Percentiles rank a stretch among this genome's conserved stretches.
Evolutionary conservation across 2,113 vertebrate genomes (phyloP).

Genomic region (Psilopsiagon aurifrons): DNA sequence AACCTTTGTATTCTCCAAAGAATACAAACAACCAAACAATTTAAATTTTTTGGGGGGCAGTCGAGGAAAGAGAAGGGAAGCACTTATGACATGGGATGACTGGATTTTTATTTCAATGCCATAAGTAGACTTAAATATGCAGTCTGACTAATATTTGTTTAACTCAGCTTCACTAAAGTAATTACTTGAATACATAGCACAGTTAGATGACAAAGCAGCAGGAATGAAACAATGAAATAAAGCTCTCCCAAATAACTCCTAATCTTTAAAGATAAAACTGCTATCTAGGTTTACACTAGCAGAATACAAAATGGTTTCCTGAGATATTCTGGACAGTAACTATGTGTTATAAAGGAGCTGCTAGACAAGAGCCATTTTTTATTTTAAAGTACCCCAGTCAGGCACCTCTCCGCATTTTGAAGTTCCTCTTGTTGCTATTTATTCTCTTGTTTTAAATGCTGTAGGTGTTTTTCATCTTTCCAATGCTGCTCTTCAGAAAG

Average conservation of each 20-base stretch:
- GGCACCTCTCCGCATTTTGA: conserved; percentile 38
- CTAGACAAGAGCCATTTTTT: conserved; percentile 65
- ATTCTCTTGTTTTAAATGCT: background rate
- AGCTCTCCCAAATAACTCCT: conserved; percentile 62
- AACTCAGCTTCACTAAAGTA: conserved; percentile 24
- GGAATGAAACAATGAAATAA: conserved; percentile 60
- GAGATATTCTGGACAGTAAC: conserved; percentile 58
- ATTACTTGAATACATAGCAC: conserved; percentile 56
- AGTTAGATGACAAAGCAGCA: conserved; percentile 38
- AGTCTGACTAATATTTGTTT: conserved; percentile 59
- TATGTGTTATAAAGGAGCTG: conserved; percentile 33
- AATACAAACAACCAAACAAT: conserved; percentile 49
- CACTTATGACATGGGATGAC: background rate
- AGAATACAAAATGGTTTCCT: conserved; percentile 59
- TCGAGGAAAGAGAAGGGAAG: background rate
- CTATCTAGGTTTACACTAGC: conserved; percentile 49
- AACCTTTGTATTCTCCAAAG: conserved; percentile 44
- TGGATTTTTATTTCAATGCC: conserved; percentile 41
- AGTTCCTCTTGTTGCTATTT: background rate
- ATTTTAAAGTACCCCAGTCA: conserved; percentile 55
- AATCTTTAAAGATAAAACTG: conserved; percentile 61
- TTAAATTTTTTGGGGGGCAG: background rate
- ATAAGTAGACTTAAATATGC: conserved; percentile 5
- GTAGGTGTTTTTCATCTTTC: background rate
- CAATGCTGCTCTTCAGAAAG: background rate